A percentile compares a stretch with the other conserved stretches of the same genome.
Evolutionary conservation across 2,888 invertebrate genomes (phyloP).

Genomic region (Agrotis segetum): DNA sequence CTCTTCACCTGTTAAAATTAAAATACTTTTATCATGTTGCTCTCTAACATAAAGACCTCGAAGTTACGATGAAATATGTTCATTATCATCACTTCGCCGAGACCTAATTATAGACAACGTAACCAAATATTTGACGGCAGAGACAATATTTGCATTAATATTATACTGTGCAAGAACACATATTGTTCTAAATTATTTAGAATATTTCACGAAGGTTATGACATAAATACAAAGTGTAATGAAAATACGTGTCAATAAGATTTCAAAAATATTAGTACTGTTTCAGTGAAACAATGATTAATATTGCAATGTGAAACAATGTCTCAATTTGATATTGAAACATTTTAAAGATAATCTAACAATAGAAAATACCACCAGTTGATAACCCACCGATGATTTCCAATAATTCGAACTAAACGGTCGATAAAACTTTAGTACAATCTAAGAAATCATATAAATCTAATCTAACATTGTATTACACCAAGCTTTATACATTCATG

Average conservation of each 20-base stretch:
- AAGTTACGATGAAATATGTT: constrained; percentile 17
- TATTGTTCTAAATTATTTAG: constrained; percentile 37
- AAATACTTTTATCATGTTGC: too few species aligned
- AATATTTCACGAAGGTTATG: constrained; percentile 57
- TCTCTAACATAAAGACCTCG: constrained; percentile 4
- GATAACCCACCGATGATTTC: not conserved
- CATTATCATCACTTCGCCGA: constrained; percentile 29
- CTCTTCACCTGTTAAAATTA: too few species aligned
- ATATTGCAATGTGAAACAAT: not conserved
- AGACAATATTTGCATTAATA: constrained; percentile 59
- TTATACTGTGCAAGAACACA: constrained; percentile 35
- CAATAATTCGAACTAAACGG: not conserved
- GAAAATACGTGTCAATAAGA: constrained; percentile 23
- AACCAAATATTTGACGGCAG: constrained; percentile 55
- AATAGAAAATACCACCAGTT: not conserved
- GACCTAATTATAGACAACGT: constrained; percentile 53
- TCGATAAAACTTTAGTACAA: constrained; percentile 19
- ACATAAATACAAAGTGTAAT: constrained; percentile 18
- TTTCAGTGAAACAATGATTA: constrained; percentile 4
- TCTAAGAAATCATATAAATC: not conserved
- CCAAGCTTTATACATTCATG: not conserved
- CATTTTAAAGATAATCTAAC: not conserved
- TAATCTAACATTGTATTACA: not conserved
- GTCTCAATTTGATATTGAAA: not conserved
- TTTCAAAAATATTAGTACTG: not conserved